Conservation (phyloP, 2,113 vertebrate species). For the Scartelaos histophorus region DNA sequence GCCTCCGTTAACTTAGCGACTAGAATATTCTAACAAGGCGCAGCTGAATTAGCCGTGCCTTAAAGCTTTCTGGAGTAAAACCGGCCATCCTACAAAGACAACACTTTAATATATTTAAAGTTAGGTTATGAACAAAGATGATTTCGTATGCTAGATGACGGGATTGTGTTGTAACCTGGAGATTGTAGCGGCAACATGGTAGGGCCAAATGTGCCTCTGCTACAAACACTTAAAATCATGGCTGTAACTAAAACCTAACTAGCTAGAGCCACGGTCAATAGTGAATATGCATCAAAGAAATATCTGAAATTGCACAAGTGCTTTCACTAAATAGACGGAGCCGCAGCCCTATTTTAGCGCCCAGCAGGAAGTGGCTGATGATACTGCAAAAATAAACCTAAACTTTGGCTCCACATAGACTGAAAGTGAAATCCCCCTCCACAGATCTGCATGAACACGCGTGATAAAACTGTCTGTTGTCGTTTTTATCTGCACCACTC, state of each 20-base stretch:
- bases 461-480: background rate
- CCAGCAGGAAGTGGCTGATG: slow-evolving; percentile 22
- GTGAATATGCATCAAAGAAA: no score
- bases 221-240: background rate
- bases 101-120: background rate
- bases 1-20: slow-evolving; percentile 21
- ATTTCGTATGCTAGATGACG: background rate
- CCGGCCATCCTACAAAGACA: background rate
- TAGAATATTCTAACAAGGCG: slow-evolving; percentile 54
- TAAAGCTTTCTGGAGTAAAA: background rate
- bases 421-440: background rate
- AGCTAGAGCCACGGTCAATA: no score
- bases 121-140: background rate
- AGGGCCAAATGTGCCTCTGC: background rate
- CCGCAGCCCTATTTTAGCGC: slow-evolving; percentile 11
- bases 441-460: background rate
- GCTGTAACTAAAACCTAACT: no score
- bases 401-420: background rate
- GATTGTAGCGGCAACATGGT: background rate
- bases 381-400: slow-evolving; percentile 19
- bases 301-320: slow-evolving; percentile 10
- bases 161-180: background rate
- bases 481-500: slow-evolving; percentile 5
- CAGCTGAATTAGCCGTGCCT: slow-evolving; percentile 5
- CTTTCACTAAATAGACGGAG: slow-evolving; percentile 52